Base-by-base conservation (phyloP, 2,113 vertebrate genomes). In the Urocolius indicus region DNA sequence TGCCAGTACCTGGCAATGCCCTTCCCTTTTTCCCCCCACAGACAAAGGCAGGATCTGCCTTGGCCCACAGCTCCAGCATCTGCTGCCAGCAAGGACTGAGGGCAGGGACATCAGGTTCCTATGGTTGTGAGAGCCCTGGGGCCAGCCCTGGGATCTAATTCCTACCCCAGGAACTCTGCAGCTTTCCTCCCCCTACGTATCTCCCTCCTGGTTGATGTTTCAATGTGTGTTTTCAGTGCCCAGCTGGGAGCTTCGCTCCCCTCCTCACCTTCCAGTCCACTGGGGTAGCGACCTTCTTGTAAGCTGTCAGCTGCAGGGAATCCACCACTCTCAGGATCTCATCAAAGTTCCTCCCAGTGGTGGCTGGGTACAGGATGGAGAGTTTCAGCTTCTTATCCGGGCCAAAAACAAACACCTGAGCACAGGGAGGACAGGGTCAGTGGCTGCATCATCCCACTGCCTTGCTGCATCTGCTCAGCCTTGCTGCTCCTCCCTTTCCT, bases 311-410 rank as follows among this genome's bases (percentile, higher is more conserved):
- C 98, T 99, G 99, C 89, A 99, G 98, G 16, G 99, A 99, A 95
- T 99, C 99, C 27, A 99, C 98, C 8, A 98, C 99, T 76, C 99
- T 96, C 75, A 99, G 98, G 83, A 99, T 97, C 97, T 99, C 99
- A 67, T 99, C 98, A 22, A 99, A 99, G 97, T 99, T 99, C 93
- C 99, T 99, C 45, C 99, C 99, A 0, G 99, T 99, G 77, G 99
- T 99, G 63, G 99, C 99, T 26, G 99, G 99, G 93, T 99, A 99
- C 57, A 99, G 98, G 97, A 99, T 98, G 17, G 99, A 99, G 61
- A 99, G 98, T 97, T 99, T 99, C 97, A 99, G 89, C 94, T 98
- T 99, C 98, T 99, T 99, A 96, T 99, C 99, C 2, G 99, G 99
- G 46, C 99, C 99, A 62, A 99, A 98, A 92, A 99, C 10, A 62